These are phyloP conservation scores for Saimiri boliviensis DNA, from an alignment of 2,113 vertebrate genomes.

Conservation along the genomic window DNA sequence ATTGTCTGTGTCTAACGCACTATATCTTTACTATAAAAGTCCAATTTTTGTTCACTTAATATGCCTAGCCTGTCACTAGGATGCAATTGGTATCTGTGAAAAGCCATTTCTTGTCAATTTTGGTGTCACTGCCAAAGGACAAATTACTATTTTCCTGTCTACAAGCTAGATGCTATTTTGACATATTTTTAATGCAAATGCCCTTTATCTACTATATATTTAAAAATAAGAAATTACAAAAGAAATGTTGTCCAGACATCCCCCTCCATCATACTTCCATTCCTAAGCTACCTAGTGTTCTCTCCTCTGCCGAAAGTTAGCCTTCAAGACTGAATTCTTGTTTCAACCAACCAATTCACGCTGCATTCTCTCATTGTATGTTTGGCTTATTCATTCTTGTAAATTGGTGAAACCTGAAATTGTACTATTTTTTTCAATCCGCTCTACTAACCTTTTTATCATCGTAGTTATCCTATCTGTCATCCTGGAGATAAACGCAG, in stretches of 20 bases:
- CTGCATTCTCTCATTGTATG: background rate
- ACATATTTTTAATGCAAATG: slow-evolving; percentile 55
- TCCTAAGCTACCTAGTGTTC: background rate
- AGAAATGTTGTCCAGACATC: background rate
- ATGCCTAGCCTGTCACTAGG: background rate
- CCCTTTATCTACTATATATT: slow-evolving; percentile 28
- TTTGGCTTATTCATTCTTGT: background rate
- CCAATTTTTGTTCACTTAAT: slow-evolving; percentile 58
- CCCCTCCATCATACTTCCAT: background rate
- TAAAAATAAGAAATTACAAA: slow-evolving; percentile 42
- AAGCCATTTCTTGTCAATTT: slow-evolving; percentile 30
- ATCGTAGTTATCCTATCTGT: background rate
- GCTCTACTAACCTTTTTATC: background rate
- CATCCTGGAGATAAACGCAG: background rate
- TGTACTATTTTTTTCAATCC: background rate
- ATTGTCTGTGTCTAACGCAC: slow-evolving; percentile 59
- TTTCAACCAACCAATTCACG: background rate
- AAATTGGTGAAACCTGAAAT: background rate
- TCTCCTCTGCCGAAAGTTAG: background rate
- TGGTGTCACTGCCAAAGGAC: background rate
- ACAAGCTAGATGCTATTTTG: slow-evolving; percentile 14
- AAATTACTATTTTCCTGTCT: slow-evolving; percentile 44
- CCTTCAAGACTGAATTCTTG: background rate
- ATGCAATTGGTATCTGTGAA: background rate
- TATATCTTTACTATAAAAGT: slow-evolving; percentile 59